Evolutionary conservation across 2,888 invertebrate genomes (phyloP).

Genomic region (Thera obeliscata): DNA sequence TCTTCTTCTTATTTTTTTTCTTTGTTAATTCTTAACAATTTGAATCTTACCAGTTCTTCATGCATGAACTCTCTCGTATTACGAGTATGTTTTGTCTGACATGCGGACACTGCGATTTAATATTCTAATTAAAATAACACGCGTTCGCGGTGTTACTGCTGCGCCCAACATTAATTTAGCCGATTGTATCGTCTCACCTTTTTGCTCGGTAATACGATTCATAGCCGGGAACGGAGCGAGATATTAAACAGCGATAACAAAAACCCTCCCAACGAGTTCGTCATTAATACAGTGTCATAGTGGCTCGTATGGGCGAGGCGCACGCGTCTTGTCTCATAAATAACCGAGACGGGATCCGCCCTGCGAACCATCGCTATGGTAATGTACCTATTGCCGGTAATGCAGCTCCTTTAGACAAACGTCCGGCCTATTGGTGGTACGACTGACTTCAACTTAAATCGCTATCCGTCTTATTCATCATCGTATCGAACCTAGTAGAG

Average conservation of each 20-base stretch:
- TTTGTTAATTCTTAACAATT: background rate
- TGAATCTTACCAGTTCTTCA: background rate
- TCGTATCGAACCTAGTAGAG: background rate
- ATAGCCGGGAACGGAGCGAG: conserved; percentile 47
- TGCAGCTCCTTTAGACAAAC: conserved; percentile 15
- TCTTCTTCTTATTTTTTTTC: background rate
- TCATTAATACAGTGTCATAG: conserved; percentile 74
- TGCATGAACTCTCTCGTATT: background rate
- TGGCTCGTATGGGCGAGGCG: conserved; percentile 70
- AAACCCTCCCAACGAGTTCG: conserved; percentile 61
- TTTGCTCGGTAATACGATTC: conserved; percentile 52
- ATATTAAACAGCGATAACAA: conserved; percentile 60
- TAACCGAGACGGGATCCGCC: conserved; percentile 65
- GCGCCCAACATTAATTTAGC: conserved; percentile 49
- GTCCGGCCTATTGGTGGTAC: background rate
- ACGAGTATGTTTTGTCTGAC: background rate
- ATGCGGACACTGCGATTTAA: background rate
- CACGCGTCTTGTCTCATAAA: conserved; percentile 68
- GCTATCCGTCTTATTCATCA: background rate
- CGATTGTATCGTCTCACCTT: conserved; percentile 51
- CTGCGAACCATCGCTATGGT: conserved; percentile 57
- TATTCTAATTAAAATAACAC: conserved; percentile 37
- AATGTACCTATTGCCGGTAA: conserved; percentile 47
- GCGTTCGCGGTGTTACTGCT: conserved; percentile 38
- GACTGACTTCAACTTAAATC: background rate